A percentile compares a stretch with the other conserved stretches of the same genome.
phyloP scores from a whole-genome alignment of 2,888 invertebrate species.

The Lasius fuliginosus region DNA sequence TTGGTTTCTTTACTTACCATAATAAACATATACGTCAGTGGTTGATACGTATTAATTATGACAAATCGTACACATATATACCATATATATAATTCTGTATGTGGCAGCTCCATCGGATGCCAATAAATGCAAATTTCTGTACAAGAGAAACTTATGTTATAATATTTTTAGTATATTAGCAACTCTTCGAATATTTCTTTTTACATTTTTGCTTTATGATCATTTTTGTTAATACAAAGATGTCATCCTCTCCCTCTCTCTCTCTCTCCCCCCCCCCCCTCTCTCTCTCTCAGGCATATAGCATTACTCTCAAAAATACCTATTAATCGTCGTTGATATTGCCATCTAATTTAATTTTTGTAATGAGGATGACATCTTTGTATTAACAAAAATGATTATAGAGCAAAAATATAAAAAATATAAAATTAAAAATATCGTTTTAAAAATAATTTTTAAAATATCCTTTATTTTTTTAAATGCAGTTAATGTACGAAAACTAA shows the following conservation, averaged over 20 bases:
- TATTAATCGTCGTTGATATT: background rate
- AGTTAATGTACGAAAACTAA: too few relatives aligned
- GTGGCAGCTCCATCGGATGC: slow-evolving; percentile 92
- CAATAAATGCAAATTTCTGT: slow-evolving; percentile 94
- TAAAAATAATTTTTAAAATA: background rate
- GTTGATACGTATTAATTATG: slow-evolving; percentile 92
- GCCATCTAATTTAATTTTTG: background rate
- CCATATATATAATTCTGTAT: slow-evolving; percentile 91
- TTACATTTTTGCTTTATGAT: too few relatives aligned
- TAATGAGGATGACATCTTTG: background rate
- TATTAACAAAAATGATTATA: background rate
- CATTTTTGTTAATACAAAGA: too few relatives aligned
- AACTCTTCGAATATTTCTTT: background rate
- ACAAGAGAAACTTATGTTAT: slow-evolving; percentile 53
- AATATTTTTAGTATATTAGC: background rate
- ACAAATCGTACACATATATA: slow-evolving; percentile 92
- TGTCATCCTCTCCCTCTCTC: too few relatives aligned
- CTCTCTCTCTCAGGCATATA: too few relatives aligned
- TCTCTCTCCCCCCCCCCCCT: too few relatives aligned
- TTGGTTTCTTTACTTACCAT: slow-evolving; percentile 88
- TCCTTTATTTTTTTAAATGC: background rate
- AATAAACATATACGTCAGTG: slow-evolving; percentile 88
- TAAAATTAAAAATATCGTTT: background rate
- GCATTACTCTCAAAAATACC: background rate
- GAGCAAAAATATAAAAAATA: background rate